Percentiles rank a stretch among this genome's conserved stretches.
Evolutionary conservation across 2,797 vertebrate genomes (phyloP).

Genomic region (Euthynnus affinis): DNA sequence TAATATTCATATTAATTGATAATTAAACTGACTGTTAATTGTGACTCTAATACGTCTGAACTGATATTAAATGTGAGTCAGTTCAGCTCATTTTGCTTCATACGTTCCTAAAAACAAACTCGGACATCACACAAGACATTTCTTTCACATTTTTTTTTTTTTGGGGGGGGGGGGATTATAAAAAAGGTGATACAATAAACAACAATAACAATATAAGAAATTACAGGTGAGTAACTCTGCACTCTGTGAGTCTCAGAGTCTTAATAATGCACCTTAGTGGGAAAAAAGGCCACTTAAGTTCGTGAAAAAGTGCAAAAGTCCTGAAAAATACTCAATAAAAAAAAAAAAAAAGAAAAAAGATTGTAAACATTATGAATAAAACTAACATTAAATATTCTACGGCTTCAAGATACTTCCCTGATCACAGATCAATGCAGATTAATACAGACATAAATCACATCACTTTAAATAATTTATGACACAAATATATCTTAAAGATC

Average conservation of each 20-base stretch:
- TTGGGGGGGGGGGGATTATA: too few relatives aligned
- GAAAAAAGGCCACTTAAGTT: background rate
- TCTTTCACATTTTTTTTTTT: background rate
- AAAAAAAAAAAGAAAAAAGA: background rate
- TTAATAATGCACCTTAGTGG: too few relatives aligned
- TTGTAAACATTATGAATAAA: too few relatives aligned
- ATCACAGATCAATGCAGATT: background rate
- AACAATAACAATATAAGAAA: too few relatives aligned
- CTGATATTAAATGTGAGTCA: background rate
- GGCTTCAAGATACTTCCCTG: too few relatives aligned
- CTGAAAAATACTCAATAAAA: background rate
- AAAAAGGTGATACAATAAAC: too few relatives aligned
- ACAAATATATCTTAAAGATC: fast-evolving
- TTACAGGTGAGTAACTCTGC: too few relatives aligned
- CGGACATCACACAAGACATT: background rate
- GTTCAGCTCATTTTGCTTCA: background rate
- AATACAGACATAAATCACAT: background rate
- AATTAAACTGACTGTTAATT: too few relatives aligned
- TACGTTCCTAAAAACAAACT: background rate
- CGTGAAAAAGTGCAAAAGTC: constrained; percentile 44
- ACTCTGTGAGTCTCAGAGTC: too few relatives aligned
- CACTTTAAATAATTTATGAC: background rate
- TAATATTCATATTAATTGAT: too few relatives aligned
- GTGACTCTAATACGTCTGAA: too few relatives aligned
- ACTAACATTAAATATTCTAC: too few relatives aligned